A percentile compares a stretch with the other conserved stretches of the same genome.
These are phyloP conservation scores for Cosmia trapezina DNA, from an alignment of 2,888 invertebrate genomes.

Conservation along the genomic window DNA sequence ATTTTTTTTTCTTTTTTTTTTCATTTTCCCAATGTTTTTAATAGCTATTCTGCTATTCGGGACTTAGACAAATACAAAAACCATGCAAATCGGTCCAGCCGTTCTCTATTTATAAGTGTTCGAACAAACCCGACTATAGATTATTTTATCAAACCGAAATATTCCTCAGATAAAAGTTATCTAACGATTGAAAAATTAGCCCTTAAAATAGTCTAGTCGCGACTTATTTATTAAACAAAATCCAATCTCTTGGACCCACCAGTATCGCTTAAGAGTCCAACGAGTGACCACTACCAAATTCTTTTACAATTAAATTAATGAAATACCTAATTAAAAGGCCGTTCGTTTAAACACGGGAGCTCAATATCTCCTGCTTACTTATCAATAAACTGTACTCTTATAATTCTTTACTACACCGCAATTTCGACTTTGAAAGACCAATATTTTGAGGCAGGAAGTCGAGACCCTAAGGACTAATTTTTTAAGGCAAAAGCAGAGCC, in stretches of 20 bases:
- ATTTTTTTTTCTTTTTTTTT: too few species aligned
- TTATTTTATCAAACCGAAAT: too few species aligned
- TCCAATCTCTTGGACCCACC: slow-evolving; percentile 15
- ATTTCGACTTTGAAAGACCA: slow-evolving; percentile 5
- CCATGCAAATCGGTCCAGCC: too few species aligned
- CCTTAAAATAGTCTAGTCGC: background rate
- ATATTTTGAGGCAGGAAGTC: background rate
- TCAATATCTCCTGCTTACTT: background rate
- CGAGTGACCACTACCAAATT: background rate
- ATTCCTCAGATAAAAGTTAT: too few species aligned
- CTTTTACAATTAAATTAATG: background rate
- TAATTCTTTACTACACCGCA: background rate
- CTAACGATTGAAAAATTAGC: too few species aligned
- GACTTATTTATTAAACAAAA: background rate
- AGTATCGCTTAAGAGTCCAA: background rate
- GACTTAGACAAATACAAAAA: too few species aligned
- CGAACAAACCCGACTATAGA: too few species aligned
- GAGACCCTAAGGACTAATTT: background rate
- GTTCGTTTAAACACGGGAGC: background rate
- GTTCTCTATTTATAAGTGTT: too few species aligned
- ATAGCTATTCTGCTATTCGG: too few species aligned
- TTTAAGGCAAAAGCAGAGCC: background rate
- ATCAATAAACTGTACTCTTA: slow-evolving; percentile 17
- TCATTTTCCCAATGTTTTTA: too few species aligned
- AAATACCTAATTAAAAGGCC: slow-evolving; percentile 1